A percentile compares a stretch with the other conserved stretches of the same genome.
Conservation (phyloP, 2,888 invertebrate genomes). For the Anthoptus insignis region DNA sequence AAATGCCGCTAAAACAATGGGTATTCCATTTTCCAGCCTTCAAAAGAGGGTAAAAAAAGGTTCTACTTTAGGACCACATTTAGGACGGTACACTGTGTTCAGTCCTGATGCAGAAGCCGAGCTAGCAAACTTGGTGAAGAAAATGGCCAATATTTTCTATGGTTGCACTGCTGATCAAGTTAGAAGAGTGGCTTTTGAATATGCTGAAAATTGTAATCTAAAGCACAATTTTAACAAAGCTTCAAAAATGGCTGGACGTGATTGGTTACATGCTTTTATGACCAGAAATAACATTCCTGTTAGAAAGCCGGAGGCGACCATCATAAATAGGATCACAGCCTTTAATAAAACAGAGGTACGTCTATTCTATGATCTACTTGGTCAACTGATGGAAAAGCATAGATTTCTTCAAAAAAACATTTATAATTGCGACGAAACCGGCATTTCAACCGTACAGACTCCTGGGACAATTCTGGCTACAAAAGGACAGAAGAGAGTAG, state of each 20-base stretch:
- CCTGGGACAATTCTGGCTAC: constrained; percentile 63
- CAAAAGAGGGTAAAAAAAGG: too few species aligned
- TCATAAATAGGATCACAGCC: neutral
- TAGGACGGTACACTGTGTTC: too few species aligned
- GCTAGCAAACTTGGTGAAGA: neutral
- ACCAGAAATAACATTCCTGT: constrained; percentile 42
- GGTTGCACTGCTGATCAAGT: constrained; percentile 51
- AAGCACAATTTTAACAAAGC: constrained; percentile 44
- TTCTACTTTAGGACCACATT: too few species aligned
- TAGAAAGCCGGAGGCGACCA: constrained; percentile 30
- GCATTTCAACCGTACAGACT: constrained; percentile 64
- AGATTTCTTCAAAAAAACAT: constrained; percentile 51
- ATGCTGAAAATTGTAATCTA: constrained; percentile 35
- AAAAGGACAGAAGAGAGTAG: constrained; percentile 67
- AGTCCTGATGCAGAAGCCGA: too few species aligned
- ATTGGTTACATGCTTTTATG: constrained; percentile 49
- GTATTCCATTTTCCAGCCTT: too few species aligned
- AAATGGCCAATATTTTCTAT: constrained; percentile 53
- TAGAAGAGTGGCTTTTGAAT: constrained; percentile 45
- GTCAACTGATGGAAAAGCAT: neutral
- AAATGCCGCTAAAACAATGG: constrained; percentile 38
- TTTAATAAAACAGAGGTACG: neutral
- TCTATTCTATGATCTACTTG: neutral
- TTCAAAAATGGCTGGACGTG: constrained; percentile 48
- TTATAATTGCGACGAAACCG: constrained; percentile 71